Base-by-base conservation (phyloP, 2,888 invertebrate species). In the Archips crataeganus region DNA sequence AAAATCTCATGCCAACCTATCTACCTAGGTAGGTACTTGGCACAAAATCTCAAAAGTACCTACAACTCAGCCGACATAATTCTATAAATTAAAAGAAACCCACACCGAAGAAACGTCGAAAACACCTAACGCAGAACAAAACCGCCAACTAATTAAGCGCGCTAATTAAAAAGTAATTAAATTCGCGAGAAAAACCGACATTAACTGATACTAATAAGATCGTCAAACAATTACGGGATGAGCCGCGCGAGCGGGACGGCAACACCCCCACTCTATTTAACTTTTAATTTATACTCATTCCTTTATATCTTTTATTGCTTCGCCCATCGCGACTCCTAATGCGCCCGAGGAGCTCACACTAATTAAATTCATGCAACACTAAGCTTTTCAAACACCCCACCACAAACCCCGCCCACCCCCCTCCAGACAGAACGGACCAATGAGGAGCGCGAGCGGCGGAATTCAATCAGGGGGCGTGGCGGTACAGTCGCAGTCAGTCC, bases 271-370 rank as follows among this genome's bases (percentile, higher is more conserved):
- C 92, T 92, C 94, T 94, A 93, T 94, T 94, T 94, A 94, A 94
- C 94, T 94, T 94, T 94, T 94, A 94, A 94, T 94, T 94, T 94
- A 94, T 94, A 94, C 94, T 94, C 94, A 94, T 94, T 94, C 94
- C 94, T 94, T 94, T 94, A 94, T 94, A 94, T 94, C 94, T 94
- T 94, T 94, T 94, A 94, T 94, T 94, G 94, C 94, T 93, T 93
- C 93, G 91, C 94, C 94, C 94, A 92, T 93, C 91, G 94, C 93
- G 92, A 88, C 93, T 94, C 93, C 94, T 94, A 94, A 94, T 94
- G 93, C 92, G 94, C 90, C 91, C 87, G 93, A 94, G 94, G 94
- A 93, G 94, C 91, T 92, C 91, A 81, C 91, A 92, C 94, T 94
- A 94, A 94, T 94, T 94, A 94, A 94, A 94, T 94, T 94, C 94